phyloP scores from a whole-genome alignment of 2,797 vertebrate genomes.

The Muscicapa striata region DNA sequence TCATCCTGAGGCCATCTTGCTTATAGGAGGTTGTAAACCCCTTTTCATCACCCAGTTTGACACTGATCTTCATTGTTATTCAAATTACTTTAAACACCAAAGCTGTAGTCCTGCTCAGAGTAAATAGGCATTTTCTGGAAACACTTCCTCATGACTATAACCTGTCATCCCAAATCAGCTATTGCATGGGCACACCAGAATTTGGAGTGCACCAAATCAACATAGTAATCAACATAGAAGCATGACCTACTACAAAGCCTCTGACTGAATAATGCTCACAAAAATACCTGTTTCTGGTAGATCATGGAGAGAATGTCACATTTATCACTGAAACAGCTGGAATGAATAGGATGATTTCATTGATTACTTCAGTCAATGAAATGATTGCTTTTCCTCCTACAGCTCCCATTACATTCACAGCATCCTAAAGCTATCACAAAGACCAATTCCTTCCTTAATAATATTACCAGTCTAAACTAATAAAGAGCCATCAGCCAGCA shows the following conservation, averaged over 20 bases:
- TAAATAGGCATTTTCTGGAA: not conserved
- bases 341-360: not conserved
- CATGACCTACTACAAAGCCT: not conserved
- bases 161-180: not conserved
- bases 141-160: not conserved
- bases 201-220: not conserved
- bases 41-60: not conserved
- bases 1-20: not conserved
- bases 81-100: not conserved
- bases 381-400: not conserved
- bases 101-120: not conserved
- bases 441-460: not conserved
- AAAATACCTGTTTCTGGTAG: not conserved
- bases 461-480: not conserved
- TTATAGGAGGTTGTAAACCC: not conserved
- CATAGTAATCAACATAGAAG: not conserved
- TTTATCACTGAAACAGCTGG: not conserved
- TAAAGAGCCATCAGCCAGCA: not conserved
- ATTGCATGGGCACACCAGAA: rapidly evolving
- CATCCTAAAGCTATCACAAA: not conserved
- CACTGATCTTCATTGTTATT: not conserved
- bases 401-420: not conserved
- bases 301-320: rapidly evolving
- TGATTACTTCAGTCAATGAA: not conserved
- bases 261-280: not conserved